Conservation (phyloP, 2,888 invertebrate species). For the Rhagonycha fulva region DNA sequence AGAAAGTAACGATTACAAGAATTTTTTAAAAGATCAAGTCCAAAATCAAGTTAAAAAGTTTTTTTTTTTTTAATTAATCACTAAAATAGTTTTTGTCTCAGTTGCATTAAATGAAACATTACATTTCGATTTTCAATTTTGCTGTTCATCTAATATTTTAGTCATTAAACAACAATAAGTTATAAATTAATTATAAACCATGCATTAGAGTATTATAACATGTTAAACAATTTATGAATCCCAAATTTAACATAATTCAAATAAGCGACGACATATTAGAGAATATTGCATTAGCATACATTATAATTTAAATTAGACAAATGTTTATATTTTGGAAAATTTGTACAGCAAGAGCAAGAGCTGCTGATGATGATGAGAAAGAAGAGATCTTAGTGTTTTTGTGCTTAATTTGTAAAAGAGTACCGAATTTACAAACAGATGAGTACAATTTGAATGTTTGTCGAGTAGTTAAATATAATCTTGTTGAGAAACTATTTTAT, state of each 20-base stretch:
- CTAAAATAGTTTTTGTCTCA: too few relatives aligned
- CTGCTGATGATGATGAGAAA: background rate
- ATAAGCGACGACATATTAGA: constrained; percentile 22
- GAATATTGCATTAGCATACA: constrained; percentile 25
- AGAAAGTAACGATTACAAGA: too few relatives aligned
- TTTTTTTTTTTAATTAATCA: too few relatives aligned
- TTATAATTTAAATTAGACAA: constrained; percentile 21
- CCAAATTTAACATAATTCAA: constrained; percentile 30
- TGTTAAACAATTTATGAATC: constrained; percentile 23
- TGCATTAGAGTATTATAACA: background rate
- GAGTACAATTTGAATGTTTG: background rate
- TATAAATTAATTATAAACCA: constrained; percentile 2
- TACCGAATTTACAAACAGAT: background rate
- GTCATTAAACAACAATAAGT: background rate
- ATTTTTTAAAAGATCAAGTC: too few relatives aligned
- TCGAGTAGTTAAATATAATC: constrained; percentile 2
- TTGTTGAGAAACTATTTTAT: constrained; percentile 15
- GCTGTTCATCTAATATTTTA: background rate
- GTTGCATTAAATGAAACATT: background rate
- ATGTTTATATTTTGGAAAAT: constrained; percentile 19
- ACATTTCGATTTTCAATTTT: background rate
- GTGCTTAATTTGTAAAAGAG: background rate
- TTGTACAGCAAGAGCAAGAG: background rate
- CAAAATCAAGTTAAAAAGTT: too few relatives aligned
- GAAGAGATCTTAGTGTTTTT: background rate